These are phyloP conservation scores for Diplogasteroides magnus DNA, from an alignment of 1,140 invertebrate genomes.

Conservation along the genomic window DNA sequence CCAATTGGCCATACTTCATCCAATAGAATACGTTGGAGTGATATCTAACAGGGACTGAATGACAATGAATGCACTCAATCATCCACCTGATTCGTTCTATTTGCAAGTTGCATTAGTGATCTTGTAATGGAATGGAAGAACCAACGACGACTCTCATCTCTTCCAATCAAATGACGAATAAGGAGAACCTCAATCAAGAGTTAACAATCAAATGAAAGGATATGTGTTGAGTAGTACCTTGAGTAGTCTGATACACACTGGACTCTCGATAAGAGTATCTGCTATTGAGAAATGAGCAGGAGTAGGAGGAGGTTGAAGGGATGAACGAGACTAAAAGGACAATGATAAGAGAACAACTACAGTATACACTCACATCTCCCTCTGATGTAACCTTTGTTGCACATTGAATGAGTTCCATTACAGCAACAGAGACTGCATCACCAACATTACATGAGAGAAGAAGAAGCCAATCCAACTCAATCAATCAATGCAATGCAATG, in stretches of 20 bases:
- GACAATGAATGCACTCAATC: too few species aligned
- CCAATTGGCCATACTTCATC: slow-evolving; percentile 86
- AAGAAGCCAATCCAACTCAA: slow-evolving; percentile 7
- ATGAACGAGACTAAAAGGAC: not conserved
- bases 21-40: slow-evolving; percentile 71
- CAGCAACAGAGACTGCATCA: not conserved
- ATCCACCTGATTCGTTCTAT: slow-evolving; percentile 22
- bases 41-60: too few species aligned
- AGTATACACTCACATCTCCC: not conserved
- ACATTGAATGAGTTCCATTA: slow-evolving; percentile 4
- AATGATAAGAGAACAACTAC: not conserved
- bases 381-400: not conserved
- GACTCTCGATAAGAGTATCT: not conserved
- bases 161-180: slow-evolving; percentile 82
- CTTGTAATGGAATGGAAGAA: slow-evolving; percentile 70
- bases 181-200: slow-evolving; percentile 67
- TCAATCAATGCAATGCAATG: not conserved
- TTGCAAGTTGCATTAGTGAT: slow-evolving; percentile 27
- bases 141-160: slow-evolving; percentile 73
- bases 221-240: not conserved
- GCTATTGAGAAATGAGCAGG: not conserved
- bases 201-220: too few species aligned
- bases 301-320: not conserved
- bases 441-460: not conserved
- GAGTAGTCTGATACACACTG: not conserved